Conservation (phyloP, 2,113 vertebrate genomes). For the Enhydra lutris region DNA sequence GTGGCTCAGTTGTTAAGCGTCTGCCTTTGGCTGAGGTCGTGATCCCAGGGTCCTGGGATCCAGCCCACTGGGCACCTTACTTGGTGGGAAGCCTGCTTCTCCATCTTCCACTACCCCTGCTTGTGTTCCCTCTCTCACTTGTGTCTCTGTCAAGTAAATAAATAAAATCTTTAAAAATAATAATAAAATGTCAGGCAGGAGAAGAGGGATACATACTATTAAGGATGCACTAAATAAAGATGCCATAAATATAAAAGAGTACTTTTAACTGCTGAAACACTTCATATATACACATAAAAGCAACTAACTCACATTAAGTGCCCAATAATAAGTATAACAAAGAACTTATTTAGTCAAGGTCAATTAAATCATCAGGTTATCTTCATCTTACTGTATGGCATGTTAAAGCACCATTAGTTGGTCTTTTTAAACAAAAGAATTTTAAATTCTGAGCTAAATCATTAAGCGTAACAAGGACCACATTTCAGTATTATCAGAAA, state of each 20-base stretch:
- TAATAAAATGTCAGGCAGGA: not conserved
- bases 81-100: no score
- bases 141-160: no score
- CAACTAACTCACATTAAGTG: not conserved
- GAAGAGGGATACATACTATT: not conserved
- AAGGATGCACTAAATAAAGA: not conserved
- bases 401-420: not conserved
- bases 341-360: not conserved
- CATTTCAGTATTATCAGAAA: not conserved
- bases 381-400: not conserved
- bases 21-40: no score
- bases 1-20: no score
- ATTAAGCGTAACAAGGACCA: not conserved
- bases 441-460: conserved; percentile 42
- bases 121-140: no score
- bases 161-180: not conserved
- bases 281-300: not conserved
- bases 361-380: conserved; percentile 19
- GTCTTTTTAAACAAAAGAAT: not conserved
- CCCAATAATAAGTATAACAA: not conserved
- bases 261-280: conserved; percentile 30
- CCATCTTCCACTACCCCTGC: no score
- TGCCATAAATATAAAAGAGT: not conserved
- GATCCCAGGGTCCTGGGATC: no score
- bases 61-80: no score